Percentiles rank a stretch among this genome's conserved stretches.
phyloP scores from a whole-genome alignment of 2,113 vertebrate species.

The Petrocephalus zakoni region DNA sequence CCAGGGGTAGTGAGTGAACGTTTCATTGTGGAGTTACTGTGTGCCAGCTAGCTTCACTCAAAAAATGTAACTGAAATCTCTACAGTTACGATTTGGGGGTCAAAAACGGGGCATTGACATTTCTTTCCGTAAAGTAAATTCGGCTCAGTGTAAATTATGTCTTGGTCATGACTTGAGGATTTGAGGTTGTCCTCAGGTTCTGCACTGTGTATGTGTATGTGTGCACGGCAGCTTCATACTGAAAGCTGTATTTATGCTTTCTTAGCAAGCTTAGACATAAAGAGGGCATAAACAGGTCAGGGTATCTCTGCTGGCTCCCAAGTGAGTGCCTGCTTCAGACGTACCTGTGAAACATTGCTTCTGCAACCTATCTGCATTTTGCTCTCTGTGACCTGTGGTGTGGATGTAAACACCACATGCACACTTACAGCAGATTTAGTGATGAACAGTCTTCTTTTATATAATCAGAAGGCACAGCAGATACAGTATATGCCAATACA shows the following conservation, averaged over 20 bases:
- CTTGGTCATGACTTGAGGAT: not conserved
- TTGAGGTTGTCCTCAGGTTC: not conserved
- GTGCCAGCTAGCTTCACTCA: not conserved
- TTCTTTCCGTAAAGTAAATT: not conserved
- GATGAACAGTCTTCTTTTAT: not conserved
- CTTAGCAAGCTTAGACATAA: not conserved
- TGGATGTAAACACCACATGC: not conserved
- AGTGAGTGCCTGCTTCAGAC: not conserved
- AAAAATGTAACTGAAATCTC: not conserved
- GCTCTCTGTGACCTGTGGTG: not conserved
- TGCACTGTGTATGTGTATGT: not conserved
- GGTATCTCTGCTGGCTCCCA: not conserved
- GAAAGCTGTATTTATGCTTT: not conserved
- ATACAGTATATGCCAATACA: not conserved
- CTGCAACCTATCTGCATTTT: not conserved
- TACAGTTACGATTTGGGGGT: not conserved
- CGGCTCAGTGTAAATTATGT: not conserved
- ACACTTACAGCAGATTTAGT: not conserved
- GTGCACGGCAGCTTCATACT: not conserved
- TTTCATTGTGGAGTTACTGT: not conserved
- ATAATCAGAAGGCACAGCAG: not conserved
- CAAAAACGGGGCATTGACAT: not conserved
- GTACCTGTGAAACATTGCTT: not conserved
- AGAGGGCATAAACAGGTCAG: not conserved
- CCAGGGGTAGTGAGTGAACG: not conserved